Base-by-base conservation (phyloP, 2,797 vertebrate genomes). In the Falco naumanni region DNA sequence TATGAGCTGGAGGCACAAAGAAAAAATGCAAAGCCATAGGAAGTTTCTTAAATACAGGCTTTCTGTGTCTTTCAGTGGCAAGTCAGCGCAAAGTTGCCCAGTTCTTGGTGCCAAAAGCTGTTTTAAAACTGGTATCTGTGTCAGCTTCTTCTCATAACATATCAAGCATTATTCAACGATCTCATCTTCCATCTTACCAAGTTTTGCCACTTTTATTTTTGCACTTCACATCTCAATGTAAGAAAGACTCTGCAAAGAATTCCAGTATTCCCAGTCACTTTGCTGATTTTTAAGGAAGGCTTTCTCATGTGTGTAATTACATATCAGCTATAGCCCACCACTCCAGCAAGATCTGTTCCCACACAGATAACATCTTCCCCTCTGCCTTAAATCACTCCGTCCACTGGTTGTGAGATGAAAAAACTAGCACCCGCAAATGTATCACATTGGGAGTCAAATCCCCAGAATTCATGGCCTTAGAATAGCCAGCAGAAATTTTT, bases 41-140 rank as follows among this genome's bases (percentile, higher is more conserved):
- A 96, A 93, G 29, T 93, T 93, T 97, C 94, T 96, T 93, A 96
- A 97, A 91, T 34, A 96, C 2, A 95, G 74, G 53, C 50, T 96
- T 97, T 97, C 70, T 51, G 76, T 91, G 97, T 96, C 71, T 93
- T 94, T 84, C 84, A 96, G 50, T 71, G 76, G 79, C 78, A 87
- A 85, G 47, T 57, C 93, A 94, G 57, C 79, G 93, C 50, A 95
- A 95, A 39, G 93, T 93, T 96, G 84, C 63, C 25, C 37, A 82
- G 89, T 64, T 95, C 59, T 96, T 3, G 29, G 65, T 89, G 80
- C 78, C 37, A 63, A 95, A 85, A 13, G 61, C 39, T 69, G 65
- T 59, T 96, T 93, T 95, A 95, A 94, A 96, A 72, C 21, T 47
- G 64, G 66, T 37, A 21, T 71, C 75, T 93, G 87, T 90, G 59